A percentile compares a stretch with the other conserved stretches of the same genome.
Conservation (phyloP, 35 echinoderm and acorn worm species). For the Apostichopus californicus region DNA sequence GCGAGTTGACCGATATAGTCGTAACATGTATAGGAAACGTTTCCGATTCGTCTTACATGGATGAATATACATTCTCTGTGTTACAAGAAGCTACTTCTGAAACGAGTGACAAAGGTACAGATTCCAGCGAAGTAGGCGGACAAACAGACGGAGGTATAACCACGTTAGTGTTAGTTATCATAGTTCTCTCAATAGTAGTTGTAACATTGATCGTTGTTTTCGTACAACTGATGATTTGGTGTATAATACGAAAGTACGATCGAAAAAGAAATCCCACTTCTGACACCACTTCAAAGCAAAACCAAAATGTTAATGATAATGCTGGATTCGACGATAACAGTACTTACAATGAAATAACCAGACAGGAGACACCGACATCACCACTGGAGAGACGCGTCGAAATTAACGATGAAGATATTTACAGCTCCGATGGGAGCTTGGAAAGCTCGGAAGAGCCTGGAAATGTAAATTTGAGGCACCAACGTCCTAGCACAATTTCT, state of each 20-base stretch:
- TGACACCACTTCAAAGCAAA: background rate
- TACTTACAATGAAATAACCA: background rate
- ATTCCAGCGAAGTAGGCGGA: background rate
- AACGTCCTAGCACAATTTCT: background rate
- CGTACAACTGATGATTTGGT: background rate
- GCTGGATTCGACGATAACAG: background rate
- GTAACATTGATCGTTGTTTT: background rate
- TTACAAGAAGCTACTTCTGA: background rate
- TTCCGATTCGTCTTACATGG: background rate
- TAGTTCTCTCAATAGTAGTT: background rate
- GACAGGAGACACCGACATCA: background rate
- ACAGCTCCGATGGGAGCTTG: background rate
- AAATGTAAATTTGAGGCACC: background rate
- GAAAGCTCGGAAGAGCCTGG: background rate
- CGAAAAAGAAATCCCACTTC: background rate
- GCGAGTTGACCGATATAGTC: background rate
- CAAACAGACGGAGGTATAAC: background rate
- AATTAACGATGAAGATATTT: background rate
- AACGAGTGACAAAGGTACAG: background rate
- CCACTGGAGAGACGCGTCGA: background rate
- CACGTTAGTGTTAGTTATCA: background rate
- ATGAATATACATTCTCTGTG: background rate
- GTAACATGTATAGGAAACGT: background rate
- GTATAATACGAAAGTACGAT: background rate
- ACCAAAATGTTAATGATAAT: background rate